Percentiles rank a stretch among this genome's conserved stretches.
phyloP scores from a whole-genome alignment of 2,113 vertebrate species.

The Ceuthmochares aereus region DNA sequence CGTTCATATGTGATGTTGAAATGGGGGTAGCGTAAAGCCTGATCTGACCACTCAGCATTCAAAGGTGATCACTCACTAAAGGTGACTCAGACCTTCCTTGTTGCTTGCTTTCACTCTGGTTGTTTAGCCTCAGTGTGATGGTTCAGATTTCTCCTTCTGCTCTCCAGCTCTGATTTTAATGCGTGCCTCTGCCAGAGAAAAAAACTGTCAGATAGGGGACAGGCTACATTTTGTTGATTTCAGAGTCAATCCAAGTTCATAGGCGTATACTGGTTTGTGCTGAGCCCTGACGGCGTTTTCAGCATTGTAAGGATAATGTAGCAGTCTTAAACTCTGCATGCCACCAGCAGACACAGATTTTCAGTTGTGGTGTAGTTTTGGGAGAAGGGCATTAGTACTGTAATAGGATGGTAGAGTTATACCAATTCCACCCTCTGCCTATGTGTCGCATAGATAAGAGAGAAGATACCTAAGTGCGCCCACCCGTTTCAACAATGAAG shows the following conservation, averaged over 20 bases:
- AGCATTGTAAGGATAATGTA: background rate
- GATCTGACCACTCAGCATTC: background rate
- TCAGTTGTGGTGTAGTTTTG: background rate
- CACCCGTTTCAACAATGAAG: background rate
- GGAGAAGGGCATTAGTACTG: background rate
- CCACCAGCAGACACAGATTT: background rate
- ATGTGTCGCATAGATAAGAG: background rate
- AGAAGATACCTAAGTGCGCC: background rate
- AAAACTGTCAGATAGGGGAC: background rate
- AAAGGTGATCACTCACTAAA: background rate
- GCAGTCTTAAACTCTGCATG: background rate
- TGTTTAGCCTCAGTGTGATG: background rate
- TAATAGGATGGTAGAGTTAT: background rate
- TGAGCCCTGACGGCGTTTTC: background rate
- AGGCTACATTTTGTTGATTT: background rate
- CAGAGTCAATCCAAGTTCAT: background rate
- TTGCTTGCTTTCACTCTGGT: background rate
- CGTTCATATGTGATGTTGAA: background rate
- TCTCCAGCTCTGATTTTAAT: background rate
- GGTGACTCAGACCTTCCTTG: background rate
- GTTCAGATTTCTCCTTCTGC: background rate
- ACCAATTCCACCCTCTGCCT: background rate
- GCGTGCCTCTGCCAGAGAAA: background rate
- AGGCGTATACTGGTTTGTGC: background rate
- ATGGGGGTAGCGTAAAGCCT: rapidly evolving